These are phyloP conservation scores for Equus quagga DNA, from an alignment of 2,113 vertebrate genomes.

Conservation along the genomic window DNA sequence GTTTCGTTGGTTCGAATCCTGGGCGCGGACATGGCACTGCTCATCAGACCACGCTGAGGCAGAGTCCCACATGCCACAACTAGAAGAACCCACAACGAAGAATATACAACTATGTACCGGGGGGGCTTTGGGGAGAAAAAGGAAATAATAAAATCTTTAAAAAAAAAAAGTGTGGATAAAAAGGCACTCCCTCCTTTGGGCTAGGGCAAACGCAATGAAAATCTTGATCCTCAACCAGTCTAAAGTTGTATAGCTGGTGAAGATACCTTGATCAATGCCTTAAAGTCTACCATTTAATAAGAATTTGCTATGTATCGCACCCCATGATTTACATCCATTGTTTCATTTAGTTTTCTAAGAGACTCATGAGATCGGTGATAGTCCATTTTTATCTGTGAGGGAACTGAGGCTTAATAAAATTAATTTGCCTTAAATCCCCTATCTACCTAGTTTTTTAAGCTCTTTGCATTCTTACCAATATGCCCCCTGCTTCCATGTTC, in stretches of 20 bases:
- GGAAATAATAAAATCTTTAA: too few species aligned
- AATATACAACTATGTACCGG: too few species aligned
- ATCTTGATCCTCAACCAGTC: background rate
- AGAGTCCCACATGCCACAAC: too few species aligned
- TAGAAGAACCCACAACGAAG: too few species aligned
- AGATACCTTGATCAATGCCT: background rate
- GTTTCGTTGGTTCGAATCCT: too few species aligned
- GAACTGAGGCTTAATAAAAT: conserved; percentile 20
- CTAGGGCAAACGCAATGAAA: background rate
- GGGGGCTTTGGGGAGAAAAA: too few species aligned
- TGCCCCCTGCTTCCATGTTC: background rate
- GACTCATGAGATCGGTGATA: background rate
- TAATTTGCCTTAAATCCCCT: background rate
- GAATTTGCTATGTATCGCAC: background rate
- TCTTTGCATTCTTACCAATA: background rate
- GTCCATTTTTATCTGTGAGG: background rate
- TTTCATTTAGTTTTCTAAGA: conserved; percentile 12
- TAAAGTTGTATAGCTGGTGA: background rate
- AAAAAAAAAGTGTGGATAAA: background rate
- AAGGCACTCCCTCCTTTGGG: background rate
- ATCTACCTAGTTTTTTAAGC: background rate
- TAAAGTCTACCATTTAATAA: background rate
- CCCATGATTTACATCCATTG: background rate
- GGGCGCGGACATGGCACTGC: too few species aligned
- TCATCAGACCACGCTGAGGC: too few species aligned